Conservation (phyloP, 2,113 vertebrate genomes). For the Oryctolagus cuniculus region mOryCun1.1 NC_091437.1:55133501-55134000, state of each 20-base stretch:
- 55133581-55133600: background rate
- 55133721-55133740: constrained; percentile 20
- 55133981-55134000: background rate
- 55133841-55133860: background rate
- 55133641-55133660: background rate
- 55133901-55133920: background rate
- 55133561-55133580: background rate
- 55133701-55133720: background rate
- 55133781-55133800: background rate
- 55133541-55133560: no score
- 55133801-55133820: constrained; percentile 9
- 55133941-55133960: background rate
- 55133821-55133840: background rate
- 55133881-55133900: background rate
- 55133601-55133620: background rate
- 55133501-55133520: no score
- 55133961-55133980: background rate
- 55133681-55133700: background rate
- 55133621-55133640: background rate
- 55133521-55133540: no score
- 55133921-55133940: background rate
- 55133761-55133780: background rate
- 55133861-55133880: background rate
- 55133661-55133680: background rate
- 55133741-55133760: background rate